Base-by-base conservation (phyloP, 1,140 invertebrate genomes). In the Odontomachus brunneus region DNA sequence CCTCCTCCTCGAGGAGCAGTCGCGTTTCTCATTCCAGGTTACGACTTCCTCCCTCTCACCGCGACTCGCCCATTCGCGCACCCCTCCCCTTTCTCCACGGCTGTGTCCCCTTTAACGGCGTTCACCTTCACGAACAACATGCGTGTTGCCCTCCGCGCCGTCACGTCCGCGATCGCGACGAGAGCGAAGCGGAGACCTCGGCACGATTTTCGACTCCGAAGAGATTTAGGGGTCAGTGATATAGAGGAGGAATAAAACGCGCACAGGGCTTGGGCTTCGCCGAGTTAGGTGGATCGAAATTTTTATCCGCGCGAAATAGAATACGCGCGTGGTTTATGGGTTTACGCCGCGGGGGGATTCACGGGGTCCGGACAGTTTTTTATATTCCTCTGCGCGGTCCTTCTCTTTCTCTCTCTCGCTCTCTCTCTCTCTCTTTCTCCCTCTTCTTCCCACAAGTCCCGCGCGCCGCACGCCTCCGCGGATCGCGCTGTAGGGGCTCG, bases 251-350 rank as follows among this genome's bases (percentile, higher is more conserved):
- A 60, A 26, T 80, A 63, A 59, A 66, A 71, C 9, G 12, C 17
- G 48, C 24, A 26, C 17, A 9, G 2, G 19, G 48, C 9, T n/a
- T n/a, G n/a, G n/a, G 26, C 53, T n/a, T 9, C 44, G 38, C 22
- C 22, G 26, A 33, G 72, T 44, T 44, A 75, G 60, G n/a, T 44
- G 19, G 72, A 83, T 80, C 85, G 75, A 87, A 87, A 87, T 84
- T 87, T 87, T 84, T 87, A 87, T 87, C 85, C 82, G 82, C 82
- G 85, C 86, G 82, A 87, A 87, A 88, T 87, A 84, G 86, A 88
- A 88, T 87, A 80, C 62, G 82, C 71, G 86, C 74, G 57, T 87
- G 85, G 74, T 87, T 87, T 87, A 87, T 84, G 82, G 62, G 82
- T 84, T 87, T 87, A 69, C 63, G 73, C 85, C 86, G 73, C 85